Conservation (phyloP, 2,113 vertebrate species). For the Pitta sordida region DNA sequence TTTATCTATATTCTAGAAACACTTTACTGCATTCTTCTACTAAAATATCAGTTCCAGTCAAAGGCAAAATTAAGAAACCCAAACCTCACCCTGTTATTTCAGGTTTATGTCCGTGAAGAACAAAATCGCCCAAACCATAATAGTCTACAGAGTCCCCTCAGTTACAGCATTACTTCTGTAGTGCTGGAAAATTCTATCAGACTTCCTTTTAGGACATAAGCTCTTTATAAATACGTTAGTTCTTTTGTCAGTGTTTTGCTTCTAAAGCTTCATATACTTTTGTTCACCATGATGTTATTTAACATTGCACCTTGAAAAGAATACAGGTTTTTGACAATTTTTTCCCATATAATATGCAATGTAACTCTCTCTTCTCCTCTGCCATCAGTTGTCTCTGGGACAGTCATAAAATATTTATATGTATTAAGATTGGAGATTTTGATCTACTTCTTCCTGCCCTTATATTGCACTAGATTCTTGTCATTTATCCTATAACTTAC, state of each 20-base stretch:
- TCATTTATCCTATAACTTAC: not conserved
- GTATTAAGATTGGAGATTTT: not conserved
- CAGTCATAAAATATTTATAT: not conserved
- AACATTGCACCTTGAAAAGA: not conserved
- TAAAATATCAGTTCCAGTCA: not conserved
- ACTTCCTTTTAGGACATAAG: not conserved
- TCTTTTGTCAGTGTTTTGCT: not conserved
- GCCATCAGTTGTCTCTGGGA: not conserved
- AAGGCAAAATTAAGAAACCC: not conserved
- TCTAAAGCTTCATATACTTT: not conserved
- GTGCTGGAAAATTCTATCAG: rapidly evolving
- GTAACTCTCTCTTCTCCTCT: not conserved
- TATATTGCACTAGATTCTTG: not conserved
- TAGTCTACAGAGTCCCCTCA: not conserved
- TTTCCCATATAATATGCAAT: not conserved
- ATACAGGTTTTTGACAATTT: not conserved
- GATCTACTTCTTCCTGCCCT: not conserved
- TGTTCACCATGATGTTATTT: not conserved
- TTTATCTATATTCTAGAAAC: not conserved
- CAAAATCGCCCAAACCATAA: rapidly evolving
- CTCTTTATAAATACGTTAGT: not conserved
- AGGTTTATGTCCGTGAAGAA: not conserved
- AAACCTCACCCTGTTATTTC: not conserved
- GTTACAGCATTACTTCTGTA: not conserved
- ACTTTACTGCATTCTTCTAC: not conserved